Evolutionary conservation across 1,140 invertebrate species (phyloP).

Genomic region (Chrysoperla carnea): DNA sequence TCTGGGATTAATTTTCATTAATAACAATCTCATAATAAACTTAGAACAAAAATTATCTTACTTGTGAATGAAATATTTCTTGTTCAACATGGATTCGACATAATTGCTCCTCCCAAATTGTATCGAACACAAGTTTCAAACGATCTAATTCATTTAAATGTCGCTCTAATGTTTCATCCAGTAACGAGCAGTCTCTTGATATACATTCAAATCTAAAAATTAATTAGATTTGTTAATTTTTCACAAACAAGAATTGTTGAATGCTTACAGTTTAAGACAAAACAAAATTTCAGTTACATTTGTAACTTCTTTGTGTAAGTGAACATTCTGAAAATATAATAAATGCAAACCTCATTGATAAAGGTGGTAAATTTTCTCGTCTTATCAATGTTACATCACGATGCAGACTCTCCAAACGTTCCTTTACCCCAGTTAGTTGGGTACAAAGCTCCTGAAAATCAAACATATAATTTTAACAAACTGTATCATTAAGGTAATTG

Average conservation of each 20-base stretch:
- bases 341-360: slow-evolving; percentile 27
- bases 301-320: too few species aligned
- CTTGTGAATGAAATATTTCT: slow-evolving; percentile 45
- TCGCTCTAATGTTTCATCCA: slow-evolving; percentile 42
- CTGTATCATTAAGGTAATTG: too few species aligned
- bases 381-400: slow-evolving; percentile 35
- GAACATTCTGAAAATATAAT: too few species aligned
- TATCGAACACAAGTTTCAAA: slow-evolving; percentile 37
- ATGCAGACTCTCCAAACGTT: slow-evolving; percentile 42
- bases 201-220: slow-evolving; percentile 23
- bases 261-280: too few species aligned
- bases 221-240: too few species aligned
- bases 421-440: slow-evolving; percentile 40
- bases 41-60: slow-evolving; percentile 9
- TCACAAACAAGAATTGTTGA: too few species aligned
- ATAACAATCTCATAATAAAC: too few species aligned
- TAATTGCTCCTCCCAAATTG: slow-evolving; percentile 50
- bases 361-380: slow-evolving; percentile 35
- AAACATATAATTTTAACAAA: neutral
- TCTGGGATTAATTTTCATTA: too few species aligned
- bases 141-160: slow-evolving; percentile 44
- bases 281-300: too few species aligned
- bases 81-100: slow-evolving; percentile 47
- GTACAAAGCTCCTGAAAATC: slow-evolving; percentile 33
- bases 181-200: slow-evolving; percentile 35